Evolutionary conservation across 2,797 vertebrate species (phyloP).

Genomic region (Acrossocheilus fasciatus): DNA sequence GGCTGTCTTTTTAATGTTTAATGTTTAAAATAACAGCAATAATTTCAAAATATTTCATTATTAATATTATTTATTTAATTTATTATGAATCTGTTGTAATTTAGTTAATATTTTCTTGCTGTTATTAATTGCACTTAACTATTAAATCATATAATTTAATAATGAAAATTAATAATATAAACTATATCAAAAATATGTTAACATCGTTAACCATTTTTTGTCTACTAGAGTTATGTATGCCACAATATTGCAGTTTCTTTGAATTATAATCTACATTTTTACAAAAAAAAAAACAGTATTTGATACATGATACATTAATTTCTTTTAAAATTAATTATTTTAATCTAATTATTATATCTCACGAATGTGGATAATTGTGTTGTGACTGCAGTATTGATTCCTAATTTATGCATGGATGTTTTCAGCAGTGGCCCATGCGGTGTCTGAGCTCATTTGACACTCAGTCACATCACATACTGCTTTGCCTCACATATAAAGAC

Average conservation of each 20-base stretch:
- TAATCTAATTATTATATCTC: too few species aligned
- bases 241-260: neutral
- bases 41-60: neutral
- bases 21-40: neutral
- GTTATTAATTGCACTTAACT: neutral
- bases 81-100: too few species aligned
- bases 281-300: neutral
- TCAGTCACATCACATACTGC: slow-evolving; percentile 65
- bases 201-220: neutral
- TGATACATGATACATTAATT: neutral
- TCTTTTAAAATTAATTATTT: too few species aligned
- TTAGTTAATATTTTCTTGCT: neutral
- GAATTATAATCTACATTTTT: neutral
- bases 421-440: slow-evolving; percentile 53
- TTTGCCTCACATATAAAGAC: slow-evolving; percentile 56
- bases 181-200: neutral
- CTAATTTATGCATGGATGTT: slow-evolving; percentile 26
- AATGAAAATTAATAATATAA: neutral
- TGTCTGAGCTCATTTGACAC: slow-evolving; percentile 69
- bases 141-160: neutral
- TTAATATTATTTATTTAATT: neutral
- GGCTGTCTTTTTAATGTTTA: neutral
- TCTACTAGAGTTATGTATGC: neutral
- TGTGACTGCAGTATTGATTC: slow-evolving; percentile 55
- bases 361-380: slow-evolving; percentile 9